These are phyloP conservation scores for Sebastes dallii DNA, from an alignment of 2,797 vertebrate species.

Conservation along the genomic window DNA sequence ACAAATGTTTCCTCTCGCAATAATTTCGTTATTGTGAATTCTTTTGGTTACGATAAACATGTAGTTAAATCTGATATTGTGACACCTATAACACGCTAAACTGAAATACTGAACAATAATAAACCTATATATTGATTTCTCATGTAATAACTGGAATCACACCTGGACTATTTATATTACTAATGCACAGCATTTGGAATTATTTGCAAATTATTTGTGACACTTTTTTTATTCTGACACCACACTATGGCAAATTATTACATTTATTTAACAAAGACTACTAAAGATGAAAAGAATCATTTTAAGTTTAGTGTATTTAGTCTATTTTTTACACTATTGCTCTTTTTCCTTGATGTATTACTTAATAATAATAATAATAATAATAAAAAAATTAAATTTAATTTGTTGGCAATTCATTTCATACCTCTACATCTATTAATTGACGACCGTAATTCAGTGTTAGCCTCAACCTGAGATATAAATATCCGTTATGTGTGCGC, in stretches of 20 bases:
- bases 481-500: background rate
- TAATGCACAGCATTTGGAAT: background rate
- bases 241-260: background rate
- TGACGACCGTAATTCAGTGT: background rate
- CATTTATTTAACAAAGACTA: background rate
- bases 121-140: background rate
- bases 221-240: background rate
- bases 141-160: background rate
- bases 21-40: too few species aligned
- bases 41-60: too few species aligned
- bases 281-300: background rate
- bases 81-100: background rate
- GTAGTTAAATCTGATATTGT: too few species aligned
- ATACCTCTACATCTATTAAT: background rate
- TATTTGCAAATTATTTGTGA: background rate
- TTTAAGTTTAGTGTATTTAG: fast-evolving
- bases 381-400: too few species aligned
- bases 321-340: background rate
- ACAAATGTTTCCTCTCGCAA: too few species aligned
- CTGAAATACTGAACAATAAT: background rate
- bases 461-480: background rate
- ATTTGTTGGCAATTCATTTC: background rate
- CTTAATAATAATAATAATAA: too few species aligned
- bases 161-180: too few species aligned
- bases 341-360: background rate